These are phyloP conservation scores for Luffia ferchaultella DNA, from an alignment of 2,888 invertebrate species.

Conservation along the genomic window DNA sequence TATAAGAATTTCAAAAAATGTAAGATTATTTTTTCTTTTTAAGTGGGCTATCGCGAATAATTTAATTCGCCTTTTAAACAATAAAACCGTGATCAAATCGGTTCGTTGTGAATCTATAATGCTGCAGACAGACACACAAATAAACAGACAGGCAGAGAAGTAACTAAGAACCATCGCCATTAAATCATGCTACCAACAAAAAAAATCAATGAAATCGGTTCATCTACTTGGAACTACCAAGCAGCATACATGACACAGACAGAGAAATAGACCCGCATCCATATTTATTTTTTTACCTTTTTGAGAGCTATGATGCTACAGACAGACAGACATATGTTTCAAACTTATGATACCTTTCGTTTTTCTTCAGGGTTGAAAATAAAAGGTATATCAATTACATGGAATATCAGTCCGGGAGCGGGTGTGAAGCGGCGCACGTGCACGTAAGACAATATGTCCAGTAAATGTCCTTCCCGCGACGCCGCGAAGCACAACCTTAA, in stretches of 20 bases:
- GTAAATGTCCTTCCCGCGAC: slow-evolving; percentile 90
- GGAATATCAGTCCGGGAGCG: slow-evolving; percentile 94
- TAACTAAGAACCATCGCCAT: too few species aligned
- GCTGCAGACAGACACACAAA: too few species aligned
- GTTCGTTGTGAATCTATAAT: too few species aligned
- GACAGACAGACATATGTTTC: background rate
- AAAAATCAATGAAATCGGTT: background rate
- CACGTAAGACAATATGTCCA: slow-evolving; percentile 91
- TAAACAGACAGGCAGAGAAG: too few species aligned
- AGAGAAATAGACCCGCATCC: background rate
- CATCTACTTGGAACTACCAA: background rate
- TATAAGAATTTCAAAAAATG: too few species aligned
- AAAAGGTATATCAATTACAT: slow-evolving; percentile 68
- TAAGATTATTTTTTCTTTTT: too few species aligned
- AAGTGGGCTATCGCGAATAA: too few species aligned
- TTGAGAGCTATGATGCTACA: background rate
- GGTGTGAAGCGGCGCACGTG: slow-evolving; percentile 92
- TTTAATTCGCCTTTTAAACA: too few species aligned
- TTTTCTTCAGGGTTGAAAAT: background rate
- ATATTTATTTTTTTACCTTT: background rate
- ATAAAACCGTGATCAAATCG: too few species aligned
- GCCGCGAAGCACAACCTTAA: slow-evolving; percentile 88
- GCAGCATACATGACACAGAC: background rate
- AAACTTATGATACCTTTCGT: background rate
- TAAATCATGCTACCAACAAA: too few species aligned